phyloP scores from a whole-genome alignment of 2,797 vertebrate genomes.

The Bradypodion ventrale region DNA sequence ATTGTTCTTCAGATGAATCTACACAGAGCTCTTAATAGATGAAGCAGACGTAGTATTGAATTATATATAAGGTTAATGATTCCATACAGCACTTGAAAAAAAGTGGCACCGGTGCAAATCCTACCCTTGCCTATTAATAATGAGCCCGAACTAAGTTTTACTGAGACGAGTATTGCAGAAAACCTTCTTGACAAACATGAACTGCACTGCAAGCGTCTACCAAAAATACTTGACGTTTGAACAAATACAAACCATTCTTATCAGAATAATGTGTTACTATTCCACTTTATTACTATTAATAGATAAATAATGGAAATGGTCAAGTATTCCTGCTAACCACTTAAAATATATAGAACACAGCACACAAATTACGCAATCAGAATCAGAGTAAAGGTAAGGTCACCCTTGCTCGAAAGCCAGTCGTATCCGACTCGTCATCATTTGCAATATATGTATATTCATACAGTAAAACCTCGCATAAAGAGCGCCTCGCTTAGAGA shows the following conservation, averaged over 20 bases:
- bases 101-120: too few relatives aligned
- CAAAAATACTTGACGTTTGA: background rate
- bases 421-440: too few relatives aligned
- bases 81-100: background rate
- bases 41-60: slow-evolving; percentile 12
- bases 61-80: slow-evolving; percentile 25
- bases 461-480: too few relatives aligned
- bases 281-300: background rate
- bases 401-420: too few relatives aligned
- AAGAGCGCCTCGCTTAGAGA: too few relatives aligned
- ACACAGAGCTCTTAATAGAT: background rate
- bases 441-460: too few relatives aligned
- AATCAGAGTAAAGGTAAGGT: background rate
- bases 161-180: background rate
- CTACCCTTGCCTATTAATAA: background rate
- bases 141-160: background rate
- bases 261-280: background rate
- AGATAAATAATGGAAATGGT: background rate
- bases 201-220: background rate
- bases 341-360: background rate
- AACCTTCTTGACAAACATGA: background rate
- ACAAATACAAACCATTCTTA: background rate
- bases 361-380: background rate
- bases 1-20: slow-evolving; percentile 4
- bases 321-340: background rate